Conservation (phyloP, 92 coral and sea anemone species). For the Parazoanthus swiftii region DNA sequence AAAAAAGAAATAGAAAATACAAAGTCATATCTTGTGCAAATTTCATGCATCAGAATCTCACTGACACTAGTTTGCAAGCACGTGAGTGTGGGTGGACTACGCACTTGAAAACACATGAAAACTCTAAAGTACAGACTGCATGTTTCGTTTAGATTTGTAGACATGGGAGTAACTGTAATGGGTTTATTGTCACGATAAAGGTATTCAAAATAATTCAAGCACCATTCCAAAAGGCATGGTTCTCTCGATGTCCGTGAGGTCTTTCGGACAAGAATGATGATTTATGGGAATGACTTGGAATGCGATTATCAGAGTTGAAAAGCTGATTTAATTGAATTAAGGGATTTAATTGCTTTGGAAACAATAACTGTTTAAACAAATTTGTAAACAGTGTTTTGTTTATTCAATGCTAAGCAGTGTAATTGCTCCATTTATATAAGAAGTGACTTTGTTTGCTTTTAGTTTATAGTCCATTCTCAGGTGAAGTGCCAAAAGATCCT, state of each 20-base stretch:
- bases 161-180: too few relatives aligned
- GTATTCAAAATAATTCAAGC: too few relatives aligned
- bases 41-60: background rate
- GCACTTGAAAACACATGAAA: background rate
- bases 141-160: background rate
- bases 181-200: too few relatives aligned
- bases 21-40: background rate
- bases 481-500: background rate
- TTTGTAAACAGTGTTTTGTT: too few relatives aligned
- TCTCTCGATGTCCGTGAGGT: too few relatives aligned
- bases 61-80: background rate
- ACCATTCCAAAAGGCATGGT: too few relatives aligned
- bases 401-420: background rate
- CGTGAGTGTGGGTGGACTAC: background rate
- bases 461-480: background rate
- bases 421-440: background rate
- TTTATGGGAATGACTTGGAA: too few relatives aligned
- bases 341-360: background rate
- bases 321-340: background rate
- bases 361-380: too few relatives aligned
- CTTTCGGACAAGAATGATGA: too few relatives aligned
- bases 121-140: too few relatives aligned
- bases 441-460: background rate
- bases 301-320: background rate
- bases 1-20: too few relatives aligned